Evolutionary conservation across 2,797 vertebrate species (phyloP).

Genomic region (Zalophus californianus): DNA sequence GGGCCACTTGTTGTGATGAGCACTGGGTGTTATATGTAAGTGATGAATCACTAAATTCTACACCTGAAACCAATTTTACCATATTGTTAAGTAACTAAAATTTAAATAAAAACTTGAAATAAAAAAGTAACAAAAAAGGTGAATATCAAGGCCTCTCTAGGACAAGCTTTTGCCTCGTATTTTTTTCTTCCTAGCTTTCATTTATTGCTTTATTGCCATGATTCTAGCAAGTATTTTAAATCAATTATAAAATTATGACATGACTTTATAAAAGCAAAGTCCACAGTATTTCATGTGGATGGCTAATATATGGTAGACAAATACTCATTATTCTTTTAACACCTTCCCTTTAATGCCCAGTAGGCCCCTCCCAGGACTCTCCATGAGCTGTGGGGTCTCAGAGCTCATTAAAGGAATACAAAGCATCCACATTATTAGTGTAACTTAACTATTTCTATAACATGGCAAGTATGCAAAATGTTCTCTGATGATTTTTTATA

Average conservation of each 20-base stretch:
- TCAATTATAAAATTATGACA: neutral
- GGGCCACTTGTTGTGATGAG: too few species aligned
- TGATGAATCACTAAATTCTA: too few species aligned
- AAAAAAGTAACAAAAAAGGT: neutral
- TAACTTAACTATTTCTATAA: neutral
- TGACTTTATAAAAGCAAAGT: neutral
- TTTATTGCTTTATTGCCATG: neutral
- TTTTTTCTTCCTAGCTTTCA: neutral
- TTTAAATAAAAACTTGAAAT: neutral
- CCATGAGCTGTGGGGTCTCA: neutral
- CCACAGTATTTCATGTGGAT: conserved; percentile 19
- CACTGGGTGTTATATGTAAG: too few species aligned
- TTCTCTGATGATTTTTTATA: neutral
- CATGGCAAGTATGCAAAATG: neutral
- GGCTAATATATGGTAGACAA: neutral
- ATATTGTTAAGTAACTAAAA: neutral
- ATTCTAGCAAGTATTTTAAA: conserved; percentile 6
- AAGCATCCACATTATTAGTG: neutral
- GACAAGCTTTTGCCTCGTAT: neutral
- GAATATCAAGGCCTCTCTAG: neutral
- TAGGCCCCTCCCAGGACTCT: neutral
- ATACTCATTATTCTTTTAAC: neutral
- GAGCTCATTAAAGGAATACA: neutral
- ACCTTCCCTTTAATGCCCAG: neutral
- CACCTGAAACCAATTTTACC: too few species aligned